Base-by-base conservation (phyloP, 2,113 vertebrate genomes). In the Protomyctophum bolini region DNA sequence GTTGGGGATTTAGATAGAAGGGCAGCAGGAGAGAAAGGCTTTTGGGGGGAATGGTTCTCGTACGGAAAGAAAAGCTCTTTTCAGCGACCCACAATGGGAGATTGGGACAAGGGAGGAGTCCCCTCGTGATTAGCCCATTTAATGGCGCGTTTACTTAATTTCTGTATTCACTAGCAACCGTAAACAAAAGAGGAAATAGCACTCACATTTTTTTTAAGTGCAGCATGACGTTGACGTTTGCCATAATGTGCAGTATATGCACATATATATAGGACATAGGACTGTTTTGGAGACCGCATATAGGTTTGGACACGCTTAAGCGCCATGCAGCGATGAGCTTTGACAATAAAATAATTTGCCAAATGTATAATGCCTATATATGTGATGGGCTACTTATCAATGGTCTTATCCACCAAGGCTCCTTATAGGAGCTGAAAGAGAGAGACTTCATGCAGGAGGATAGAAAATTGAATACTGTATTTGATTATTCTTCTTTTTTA, bases 381-480 rank as follows among this genome's bases (percentile, higher is more conserved):
- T 79, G 83, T 80, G 81, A 77, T 87, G 55, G 77, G 77, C 82
- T 82, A 87, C 82, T 89, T 83, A 82, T 83, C 79, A 77, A 71
- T 62, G 79, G 76, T 76, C 79, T 77, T 63, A 77, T 86, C 70
- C 83, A 59, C 9, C 50, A 51, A 51, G 14, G 29, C 10, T 59
- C 11, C 51, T 82, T 80, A 86, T 80, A 81, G 84, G 82, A 87
- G 72, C 29, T 66, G 33, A 76, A 86, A 88, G 10, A 75, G 62
- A 91, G 84, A 81, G 81, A 89, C 89, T 88, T 80, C 79, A 88
- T 90, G 76, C 91, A 94, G 90, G 89, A 74, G 90, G 94, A 92
- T 94, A 95, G 92, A 95, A 96, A 98, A 96, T 89, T 91, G 92
- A 96, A 97, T 95, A 95, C 93, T 97, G 95, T 96, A 96, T 98